phyloP scores from a whole-genome alignment of 2,113 vertebrate genomes.

The Aptenodytes forsteri region DNA sequence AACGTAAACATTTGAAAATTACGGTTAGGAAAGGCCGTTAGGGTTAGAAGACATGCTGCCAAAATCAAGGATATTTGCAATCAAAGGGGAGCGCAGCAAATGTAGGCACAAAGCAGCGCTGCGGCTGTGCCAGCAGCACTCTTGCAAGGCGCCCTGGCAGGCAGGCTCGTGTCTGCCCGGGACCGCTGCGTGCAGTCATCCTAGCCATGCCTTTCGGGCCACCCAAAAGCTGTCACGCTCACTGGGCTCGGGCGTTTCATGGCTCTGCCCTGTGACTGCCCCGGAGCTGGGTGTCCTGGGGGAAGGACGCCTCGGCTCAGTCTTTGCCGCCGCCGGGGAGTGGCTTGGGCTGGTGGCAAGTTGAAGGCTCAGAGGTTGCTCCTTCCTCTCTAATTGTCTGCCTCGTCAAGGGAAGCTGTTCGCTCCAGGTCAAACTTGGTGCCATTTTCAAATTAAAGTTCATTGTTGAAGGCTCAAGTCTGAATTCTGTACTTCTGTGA shows the following conservation, averaged over 20 bases:
- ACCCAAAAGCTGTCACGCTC: not conserved
- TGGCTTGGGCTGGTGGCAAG: not conserved
- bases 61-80: not conserved
- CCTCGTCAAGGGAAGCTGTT: not conserved
- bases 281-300: rapidly evolving
- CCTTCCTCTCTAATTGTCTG: not conserved
- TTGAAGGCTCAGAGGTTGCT: not conserved
- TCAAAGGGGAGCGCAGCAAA: not conserved
- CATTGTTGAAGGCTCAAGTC: not conserved
- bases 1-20: not conserved
- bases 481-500: not conserved
- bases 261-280: not conserved
- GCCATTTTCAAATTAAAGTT: constrained; percentile 42
- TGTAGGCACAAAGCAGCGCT: rapidly evolving
- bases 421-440: not conserved
- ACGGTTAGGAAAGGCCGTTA: not conserved
- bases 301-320: not conserved
- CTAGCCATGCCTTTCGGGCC: rapidly evolving
- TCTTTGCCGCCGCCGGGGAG: not conserved
- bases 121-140: rapidly evolving
- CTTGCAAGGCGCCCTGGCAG: rapidly evolving
- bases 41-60: not conserved
- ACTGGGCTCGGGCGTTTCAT: rapidly evolving
- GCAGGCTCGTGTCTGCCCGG: not conserved
- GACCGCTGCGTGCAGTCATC: rapidly evolving